Percentiles rank a stretch among this genome's conserved stretches.
Evolutionary conservation across 2,888 invertebrate species (phyloP).

Genomic region (Cheilosia impressa): DNA sequence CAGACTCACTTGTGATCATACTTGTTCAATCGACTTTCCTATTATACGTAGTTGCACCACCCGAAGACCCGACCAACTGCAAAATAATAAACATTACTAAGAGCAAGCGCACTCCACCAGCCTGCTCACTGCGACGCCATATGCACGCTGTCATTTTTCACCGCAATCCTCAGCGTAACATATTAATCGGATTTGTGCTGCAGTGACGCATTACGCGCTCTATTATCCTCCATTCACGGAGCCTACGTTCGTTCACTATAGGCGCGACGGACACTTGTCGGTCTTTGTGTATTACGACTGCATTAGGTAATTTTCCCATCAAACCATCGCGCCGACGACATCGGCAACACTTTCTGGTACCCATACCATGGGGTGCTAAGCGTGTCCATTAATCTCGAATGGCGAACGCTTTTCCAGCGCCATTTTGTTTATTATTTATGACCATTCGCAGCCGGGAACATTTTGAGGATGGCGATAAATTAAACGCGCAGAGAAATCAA

Average conservation of each 20-base stretch:
- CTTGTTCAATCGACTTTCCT: conserved; percentile 48
- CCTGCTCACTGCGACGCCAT: conserved; percentile 9
- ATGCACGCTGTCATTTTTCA: conserved; percentile 55
- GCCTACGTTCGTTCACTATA: background rate
- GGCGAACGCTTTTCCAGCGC: conserved; percentile 53
- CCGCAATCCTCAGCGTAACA: conserved; percentile 65
- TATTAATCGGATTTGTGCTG: conserved; percentile 72
- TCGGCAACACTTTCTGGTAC: conserved; percentile 42
- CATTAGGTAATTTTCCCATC: conserved; percentile 64
- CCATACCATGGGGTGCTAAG: conserved; percentile 39
- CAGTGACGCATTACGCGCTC: conserved; percentile 67
- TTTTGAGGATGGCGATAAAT: conserved; percentile 52
- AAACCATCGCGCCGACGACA: conserved; percentile 28
- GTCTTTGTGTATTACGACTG: conserved; percentile 56
- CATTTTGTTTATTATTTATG: conserved; percentile 69
- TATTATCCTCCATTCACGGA: conserved; percentile 53
- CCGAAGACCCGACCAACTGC: conserved; percentile 52
- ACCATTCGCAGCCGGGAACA: conserved; percentile 35
- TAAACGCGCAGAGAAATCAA: conserved; percentile 30
- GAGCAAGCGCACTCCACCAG: background rate
- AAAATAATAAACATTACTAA: conserved; percentile 52
- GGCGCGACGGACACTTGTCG: conserved; percentile 47
- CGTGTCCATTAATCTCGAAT: conserved; percentile 47
- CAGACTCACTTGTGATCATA: conserved; percentile 54
- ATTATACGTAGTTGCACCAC: conserved; percentile 22